A percentile compares a stretch with the other conserved stretches of the same genome.
These are phyloP conservation scores for Nomada ruficornis DNA, from an alignment of 2,888 invertebrate genomes.

Conservation along the genomic window DNA sequence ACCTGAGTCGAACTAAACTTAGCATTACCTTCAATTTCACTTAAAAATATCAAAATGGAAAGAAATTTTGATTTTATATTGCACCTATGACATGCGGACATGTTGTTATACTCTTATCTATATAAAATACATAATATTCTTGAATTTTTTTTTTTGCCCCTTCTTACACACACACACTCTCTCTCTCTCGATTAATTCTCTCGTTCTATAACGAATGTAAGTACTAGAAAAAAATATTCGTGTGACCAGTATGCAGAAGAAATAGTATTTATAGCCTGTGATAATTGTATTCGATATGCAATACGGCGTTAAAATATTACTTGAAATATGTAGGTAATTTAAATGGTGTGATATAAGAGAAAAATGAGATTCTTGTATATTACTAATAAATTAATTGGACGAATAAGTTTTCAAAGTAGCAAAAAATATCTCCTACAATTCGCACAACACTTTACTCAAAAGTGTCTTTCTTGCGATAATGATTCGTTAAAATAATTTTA, in stretches of 20 bases:
- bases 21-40: slow-evolving; percentile 33
- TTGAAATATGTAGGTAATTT: background rate
- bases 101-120: slow-evolving; percentile 21
- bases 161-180: background rate
- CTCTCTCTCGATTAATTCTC: slow-evolving; percentile 22
- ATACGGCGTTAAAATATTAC: slow-evolving; percentile 15
- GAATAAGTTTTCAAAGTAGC: background rate
- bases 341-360: slow-evolving; percentile 40
- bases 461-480: no score
- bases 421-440: slow-evolving; percentile 7
- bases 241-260: slow-evolving; percentile 23
- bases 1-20: slow-evolving; percentile 25
- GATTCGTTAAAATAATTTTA: background rate
- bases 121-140: slow-evolving; percentile 38
- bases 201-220: slow-evolving; percentile 42
- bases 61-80: slow-evolving; percentile 53
- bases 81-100: slow-evolving; percentile 44
- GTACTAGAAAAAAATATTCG: slow-evolving; percentile 40
- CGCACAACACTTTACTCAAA: no score
- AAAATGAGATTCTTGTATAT: slow-evolving; percentile 22
- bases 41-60: slow-evolving; percentile 36
- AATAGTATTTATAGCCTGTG: slow-evolving; percentile 3
- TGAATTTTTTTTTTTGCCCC: slow-evolving; percentile 9
- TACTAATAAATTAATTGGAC: background rate
- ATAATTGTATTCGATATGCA: background rate